phyloP scores from a whole-genome alignment of 2,113 vertebrate species.

The Strix uralensis region DNA sequence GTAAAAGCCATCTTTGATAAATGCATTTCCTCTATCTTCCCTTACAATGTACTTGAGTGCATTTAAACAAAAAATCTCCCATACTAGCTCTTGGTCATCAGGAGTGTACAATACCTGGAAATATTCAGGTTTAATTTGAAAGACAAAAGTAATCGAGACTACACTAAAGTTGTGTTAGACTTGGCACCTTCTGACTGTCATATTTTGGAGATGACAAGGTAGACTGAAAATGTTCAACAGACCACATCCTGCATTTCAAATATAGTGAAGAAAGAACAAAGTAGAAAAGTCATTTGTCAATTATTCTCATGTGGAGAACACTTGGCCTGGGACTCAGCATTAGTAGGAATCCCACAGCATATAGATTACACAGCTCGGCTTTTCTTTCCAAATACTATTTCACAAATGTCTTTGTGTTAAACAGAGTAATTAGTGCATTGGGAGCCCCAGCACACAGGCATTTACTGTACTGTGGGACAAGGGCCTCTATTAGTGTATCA shows the following conservation, averaged over 20 bases:
- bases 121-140: background rate
- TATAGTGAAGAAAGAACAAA: background rate
- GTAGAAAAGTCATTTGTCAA: background rate
- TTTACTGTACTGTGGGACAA: background rate
- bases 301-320: background rate
- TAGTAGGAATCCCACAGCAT: background rate
- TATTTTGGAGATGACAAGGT: background rate
- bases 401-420: constrained; percentile 14
- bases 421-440: constrained; percentile 44
- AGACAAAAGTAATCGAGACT: background rate
- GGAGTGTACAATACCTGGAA: background rate
- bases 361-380: background rate
- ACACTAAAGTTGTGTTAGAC: background rate
- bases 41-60: rapidly evolving
- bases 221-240: background rate
- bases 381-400: background rate
- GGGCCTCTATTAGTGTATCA: background rate
- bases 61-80: background rate
- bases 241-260: background rate
- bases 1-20: background rate
- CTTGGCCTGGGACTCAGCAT: background rate
- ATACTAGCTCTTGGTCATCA: background rate
- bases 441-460: background rate
- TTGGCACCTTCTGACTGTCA: background rate
- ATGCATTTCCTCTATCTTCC: background rate